Evolutionary conservation across 2,888 invertebrate species (phyloP), one percentile per base, ranked within the genome.

Genomic region (Rhingia rostrata): DNA sequence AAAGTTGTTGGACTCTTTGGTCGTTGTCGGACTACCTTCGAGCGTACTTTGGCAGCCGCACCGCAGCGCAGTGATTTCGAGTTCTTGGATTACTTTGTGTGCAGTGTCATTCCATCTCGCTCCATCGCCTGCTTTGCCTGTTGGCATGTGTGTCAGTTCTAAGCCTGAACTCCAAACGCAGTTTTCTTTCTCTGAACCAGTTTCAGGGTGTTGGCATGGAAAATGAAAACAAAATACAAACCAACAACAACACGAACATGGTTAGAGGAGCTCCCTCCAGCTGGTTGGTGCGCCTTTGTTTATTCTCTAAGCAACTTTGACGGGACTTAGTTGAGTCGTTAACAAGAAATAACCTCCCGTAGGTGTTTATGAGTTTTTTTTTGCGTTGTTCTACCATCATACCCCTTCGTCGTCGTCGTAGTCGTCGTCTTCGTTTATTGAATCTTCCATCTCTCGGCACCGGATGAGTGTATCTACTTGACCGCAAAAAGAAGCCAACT

Each of bases 181-280:
- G 45, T 80, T 83, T 84, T 79, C 74, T 70, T 84, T 75, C 74
- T 74, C 70, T 84, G 74, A 84, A 84, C 84, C 74, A 84, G 84
- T 84, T 84, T 75, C 74, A 66, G 80, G 80, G 80, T 84, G 84
- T 84, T 80, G 80, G 80, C 80, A 80, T 70, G 56, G 37, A 67
- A 74, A 79, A 74, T 58, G 45, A 69, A 66, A 80, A 75, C 12
- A 74, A 79, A 47, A 41, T 32, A 54, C 70, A 67, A 70, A 41
- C 35, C 22, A 77, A 37, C 39, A n/a, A n/a, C 9, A 2, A 33
- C 33, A 51, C 39, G 56, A 41, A 72, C 45, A 35, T 9, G 0
- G 30, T 35, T 53, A 54, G 37, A 39, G 37, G 54, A 9, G 6
- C 45, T 54, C 32, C 49, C 33, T 33, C 37, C 41, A 69, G 64